These are phyloP conservation scores for Leptothorax acervorum DNA, from an alignment of 2,888 invertebrate species.

Conservation along the genomic window DNA sequence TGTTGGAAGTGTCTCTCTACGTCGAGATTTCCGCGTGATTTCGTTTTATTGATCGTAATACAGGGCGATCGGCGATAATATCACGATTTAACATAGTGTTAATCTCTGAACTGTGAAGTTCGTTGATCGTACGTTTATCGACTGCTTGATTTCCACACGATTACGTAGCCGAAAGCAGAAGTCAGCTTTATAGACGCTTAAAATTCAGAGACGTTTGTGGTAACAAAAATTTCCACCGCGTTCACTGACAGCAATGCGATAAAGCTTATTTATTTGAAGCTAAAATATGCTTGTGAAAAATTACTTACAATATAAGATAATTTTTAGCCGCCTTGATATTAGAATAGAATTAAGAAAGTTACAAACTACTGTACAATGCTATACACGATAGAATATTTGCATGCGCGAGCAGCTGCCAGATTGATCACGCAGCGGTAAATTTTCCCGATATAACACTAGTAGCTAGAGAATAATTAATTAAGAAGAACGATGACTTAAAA, in stretches of 20 bases:
- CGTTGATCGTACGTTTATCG: not conserved
- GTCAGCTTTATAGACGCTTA: not conserved
- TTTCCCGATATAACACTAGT: slow-evolving; percentile 40
- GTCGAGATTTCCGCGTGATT: slow-evolving; percentile 51
- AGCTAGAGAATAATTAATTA: slow-evolving; percentile 53
- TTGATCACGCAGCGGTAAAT: slow-evolving; percentile 44
- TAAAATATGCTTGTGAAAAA: not conserved
- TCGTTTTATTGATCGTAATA: slow-evolving; percentile 70
- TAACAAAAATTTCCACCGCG: not conserved
- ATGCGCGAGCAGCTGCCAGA: slow-evolving; percentile 34
- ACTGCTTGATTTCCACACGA: not conserved
- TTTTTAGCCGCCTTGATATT: not conserved
- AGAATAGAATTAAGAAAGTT: slow-evolving; percentile 6
- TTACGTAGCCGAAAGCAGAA: not conserved
- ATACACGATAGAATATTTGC: not conserved
- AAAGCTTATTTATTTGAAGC: not conserved
- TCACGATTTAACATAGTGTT: slow-evolving; percentile 11
- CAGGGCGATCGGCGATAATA: slow-evolving; percentile 30
- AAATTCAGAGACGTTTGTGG: not conserved
- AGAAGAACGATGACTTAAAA: slow-evolving; percentile 46
- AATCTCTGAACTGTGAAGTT: slow-evolving; percentile 11
- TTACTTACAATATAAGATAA: not conserved
- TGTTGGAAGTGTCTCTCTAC: slow-evolving; percentile 54
- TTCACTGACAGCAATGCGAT: not conserved
- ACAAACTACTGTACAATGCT: not conserved